These are phyloP conservation scores for Gryllus longicercus DNA, from an alignment of 2,888 invertebrate genomes.

Conservation along the genomic window DNA sequence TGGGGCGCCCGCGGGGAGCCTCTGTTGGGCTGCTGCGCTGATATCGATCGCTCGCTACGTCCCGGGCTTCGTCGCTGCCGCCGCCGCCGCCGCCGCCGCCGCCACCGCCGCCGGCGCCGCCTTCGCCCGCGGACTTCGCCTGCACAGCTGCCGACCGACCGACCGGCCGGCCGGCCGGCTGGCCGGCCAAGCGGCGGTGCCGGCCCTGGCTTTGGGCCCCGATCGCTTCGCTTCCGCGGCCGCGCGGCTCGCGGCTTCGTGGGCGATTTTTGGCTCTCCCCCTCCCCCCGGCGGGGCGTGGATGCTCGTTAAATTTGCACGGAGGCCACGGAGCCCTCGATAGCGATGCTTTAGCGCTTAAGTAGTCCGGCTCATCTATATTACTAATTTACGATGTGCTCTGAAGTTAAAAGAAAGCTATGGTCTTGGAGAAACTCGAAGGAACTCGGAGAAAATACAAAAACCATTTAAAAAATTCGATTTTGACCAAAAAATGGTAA, in stretches of 20 bases:
- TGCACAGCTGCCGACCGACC: neutral
- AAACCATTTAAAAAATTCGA: too few species aligned
- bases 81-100: neutral
- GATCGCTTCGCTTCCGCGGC: neutral
- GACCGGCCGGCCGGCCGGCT: neutral
- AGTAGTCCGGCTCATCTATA: too few species aligned
- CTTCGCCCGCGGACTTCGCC: neutral
- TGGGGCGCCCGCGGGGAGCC: neutral
- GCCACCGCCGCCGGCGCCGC: neutral
- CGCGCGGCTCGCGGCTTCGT: too few species aligned
- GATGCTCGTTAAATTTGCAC: neutral
- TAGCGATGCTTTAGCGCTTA: neutral
- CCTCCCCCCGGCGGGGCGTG: too few species aligned
- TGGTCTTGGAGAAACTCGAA: too few species aligned
- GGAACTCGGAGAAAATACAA: too few species aligned
- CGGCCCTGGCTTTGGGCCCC: neutral
- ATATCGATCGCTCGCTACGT: neutral
- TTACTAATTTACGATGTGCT: too few species aligned
- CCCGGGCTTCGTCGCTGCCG: neutral
- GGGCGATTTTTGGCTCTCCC: too few species aligned
- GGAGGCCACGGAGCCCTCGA: neutral
- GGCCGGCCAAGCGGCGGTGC: neutral
- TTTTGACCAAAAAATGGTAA: too few species aligned
- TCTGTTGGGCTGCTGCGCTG: neutral
- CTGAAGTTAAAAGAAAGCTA: too few species aligned